Conservation (phyloP, 1,140 invertebrate species). For the Galleria mellonella region DNA sequence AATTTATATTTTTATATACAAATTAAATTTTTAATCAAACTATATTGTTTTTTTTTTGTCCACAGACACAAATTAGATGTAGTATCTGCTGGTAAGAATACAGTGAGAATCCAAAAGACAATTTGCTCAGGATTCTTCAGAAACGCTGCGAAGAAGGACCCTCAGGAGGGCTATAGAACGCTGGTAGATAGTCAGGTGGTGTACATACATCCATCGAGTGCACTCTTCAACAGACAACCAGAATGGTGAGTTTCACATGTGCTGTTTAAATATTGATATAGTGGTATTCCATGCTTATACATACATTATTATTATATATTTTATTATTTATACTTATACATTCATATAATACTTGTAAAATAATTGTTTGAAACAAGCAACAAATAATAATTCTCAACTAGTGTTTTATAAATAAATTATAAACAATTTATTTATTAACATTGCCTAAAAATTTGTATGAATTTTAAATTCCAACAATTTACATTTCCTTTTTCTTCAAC, state of each 20-base stretch:
- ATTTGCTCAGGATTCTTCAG: conserved; percentile 99
- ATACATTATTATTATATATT: too few species aligned
- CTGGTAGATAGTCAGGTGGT: conserved; percentile 98
- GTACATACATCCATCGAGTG: conserved; percentile 99
- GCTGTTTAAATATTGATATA: neutral
- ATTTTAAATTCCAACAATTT: too few species aligned
- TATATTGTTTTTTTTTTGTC: conserved; percentile 8
- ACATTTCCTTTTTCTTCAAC: conserved; percentile 50
- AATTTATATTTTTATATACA: too few species aligned
- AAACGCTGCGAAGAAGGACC: conserved; percentile 99
- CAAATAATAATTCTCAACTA: too few species aligned
- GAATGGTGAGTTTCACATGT: conserved; percentile 85
- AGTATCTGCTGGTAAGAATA: conserved; percentile 96
- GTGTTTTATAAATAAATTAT: too few species aligned
- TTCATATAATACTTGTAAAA: too few species aligned
- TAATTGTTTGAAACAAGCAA: too few species aligned
- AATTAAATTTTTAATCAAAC: too few species aligned
- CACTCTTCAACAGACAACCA: conserved; percentile 97
- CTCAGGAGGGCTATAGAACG: conserved; percentile 98
- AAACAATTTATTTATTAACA: too few species aligned
- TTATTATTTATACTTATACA: too few species aligned
- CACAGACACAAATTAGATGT: conserved; percentile 96
- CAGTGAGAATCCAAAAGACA: conserved; percentile 96
- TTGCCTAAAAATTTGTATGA: too few species aligned
- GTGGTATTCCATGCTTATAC: too few species aligned